phyloP scores from a whole-genome alignment of 2,113 vertebrate species.

The Coregonus clupeaformis region DNA sequence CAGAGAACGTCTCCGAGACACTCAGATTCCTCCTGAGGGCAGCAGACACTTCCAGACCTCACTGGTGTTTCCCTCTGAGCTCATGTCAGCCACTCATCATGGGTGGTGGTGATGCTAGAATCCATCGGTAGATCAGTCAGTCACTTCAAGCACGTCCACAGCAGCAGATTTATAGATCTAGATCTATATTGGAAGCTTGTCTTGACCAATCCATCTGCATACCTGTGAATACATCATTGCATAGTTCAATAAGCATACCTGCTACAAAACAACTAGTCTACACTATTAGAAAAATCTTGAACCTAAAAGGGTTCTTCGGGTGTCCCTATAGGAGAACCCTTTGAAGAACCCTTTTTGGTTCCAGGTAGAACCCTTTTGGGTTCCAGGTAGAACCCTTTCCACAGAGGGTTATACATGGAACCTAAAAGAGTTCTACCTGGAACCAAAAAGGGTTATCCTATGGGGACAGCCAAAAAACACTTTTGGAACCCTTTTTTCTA shows the following conservation, averaged over 20 bases:
- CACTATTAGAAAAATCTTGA: no score
- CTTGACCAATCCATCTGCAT: slow-evolving; percentile 80
- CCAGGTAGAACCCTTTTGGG: no score
- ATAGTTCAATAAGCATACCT: slow-evolving; percentile 5
- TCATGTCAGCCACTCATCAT: slow-evolving; percentile 80
- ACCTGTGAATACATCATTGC: slow-evolving; percentile 72
- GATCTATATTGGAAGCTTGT: slow-evolving; percentile 73
- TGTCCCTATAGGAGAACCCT: no score
- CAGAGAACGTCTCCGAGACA: neutral
- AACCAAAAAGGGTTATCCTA: no score
- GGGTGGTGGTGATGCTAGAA: slow-evolving; percentile 65
- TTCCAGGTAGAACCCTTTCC: no score
- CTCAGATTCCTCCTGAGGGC: slow-evolving; percentile 68
- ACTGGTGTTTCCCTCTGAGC: slow-evolving; percentile 73
- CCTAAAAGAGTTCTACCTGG: no score
- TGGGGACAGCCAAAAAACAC: no score
- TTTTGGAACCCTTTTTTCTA: no score
- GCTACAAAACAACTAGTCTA: neutral
- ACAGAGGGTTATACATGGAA: no score
- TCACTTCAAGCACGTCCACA: slow-evolving; percentile 67
- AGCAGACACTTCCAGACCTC: slow-evolving; percentile 70
- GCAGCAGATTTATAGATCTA: slow-evolving; percentile 67
- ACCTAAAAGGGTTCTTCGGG: no score
- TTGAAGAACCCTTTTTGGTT: no score
- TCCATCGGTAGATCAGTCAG: slow-evolving; percentile 59